phyloP scores from a whole-genome alignment of 2,113 vertebrate genomes.

The Labrus mixtus region DNA sequence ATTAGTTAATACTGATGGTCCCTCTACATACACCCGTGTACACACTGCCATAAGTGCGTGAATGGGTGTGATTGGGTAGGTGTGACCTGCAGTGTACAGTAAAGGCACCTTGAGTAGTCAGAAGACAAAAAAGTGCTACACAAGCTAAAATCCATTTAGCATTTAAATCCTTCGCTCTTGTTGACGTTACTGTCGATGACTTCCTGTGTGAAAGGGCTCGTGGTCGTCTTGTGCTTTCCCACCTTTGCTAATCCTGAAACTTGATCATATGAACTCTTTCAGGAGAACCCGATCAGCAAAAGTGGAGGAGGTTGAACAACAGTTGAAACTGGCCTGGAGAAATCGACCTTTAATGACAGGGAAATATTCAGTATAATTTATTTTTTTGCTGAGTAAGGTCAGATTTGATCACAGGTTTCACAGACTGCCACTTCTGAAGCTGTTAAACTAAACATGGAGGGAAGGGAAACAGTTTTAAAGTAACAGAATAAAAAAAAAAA shows the following conservation, averaged over 20 bases:
- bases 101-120: no score
- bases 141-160: no score
- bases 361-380: constrained; percentile 29
- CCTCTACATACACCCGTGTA: no score
- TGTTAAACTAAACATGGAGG: constrained; percentile 2
- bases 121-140: no score
- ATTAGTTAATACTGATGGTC: no score
- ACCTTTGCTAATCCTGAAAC: neutral
- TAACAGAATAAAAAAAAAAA: neutral
- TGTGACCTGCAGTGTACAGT: no score
- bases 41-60: no score
- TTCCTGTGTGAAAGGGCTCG: neutral
- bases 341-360: constrained; percentile 25
- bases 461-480: rapidly evolving
- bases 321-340: neutral
- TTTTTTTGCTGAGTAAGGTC: constrained; percentile 25
- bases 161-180: no score
- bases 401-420: constrained; percentile 20
- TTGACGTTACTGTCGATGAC: no score
- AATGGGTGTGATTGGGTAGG: no score
- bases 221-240: neutral
- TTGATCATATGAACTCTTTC: neutral
- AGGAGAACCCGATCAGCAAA: neutral
- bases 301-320: constrained; percentile 5
- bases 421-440: constrained; percentile 21